Evolutionary conservation across 2,888 invertebrate genomes (phyloP).

Genomic region (Ommatoiulus sabulosus): DNA sequence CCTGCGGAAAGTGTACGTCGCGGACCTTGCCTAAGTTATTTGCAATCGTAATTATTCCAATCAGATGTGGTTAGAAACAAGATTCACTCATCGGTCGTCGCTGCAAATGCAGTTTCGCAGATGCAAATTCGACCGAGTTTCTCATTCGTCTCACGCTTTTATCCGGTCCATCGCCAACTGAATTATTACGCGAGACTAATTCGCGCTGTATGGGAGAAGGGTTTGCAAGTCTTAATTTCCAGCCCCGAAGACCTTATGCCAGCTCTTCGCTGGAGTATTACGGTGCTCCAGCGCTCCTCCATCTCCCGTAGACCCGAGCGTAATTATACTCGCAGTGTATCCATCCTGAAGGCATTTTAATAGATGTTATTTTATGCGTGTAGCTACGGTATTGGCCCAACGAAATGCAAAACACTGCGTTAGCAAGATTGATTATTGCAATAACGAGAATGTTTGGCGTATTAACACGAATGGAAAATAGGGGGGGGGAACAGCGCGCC

Average conservation of each 20-base stretch:
- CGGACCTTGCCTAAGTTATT: too few relatives aligned
- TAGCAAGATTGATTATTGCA: constrained; percentile 44
- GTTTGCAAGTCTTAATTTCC: background rate
- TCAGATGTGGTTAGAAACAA: too few relatives aligned
- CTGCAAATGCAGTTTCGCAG: too few relatives aligned
- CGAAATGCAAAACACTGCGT: constrained; percentile 22
- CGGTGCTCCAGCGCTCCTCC: background rate
- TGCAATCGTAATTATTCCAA: too few relatives aligned
- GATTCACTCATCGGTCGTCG: too few relatives aligned
- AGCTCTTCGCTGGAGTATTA: background rate
- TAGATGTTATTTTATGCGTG: background rate
- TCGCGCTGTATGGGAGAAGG: background rate
- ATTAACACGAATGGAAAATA: constrained; percentile 32
- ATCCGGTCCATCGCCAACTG: constrained; percentile 37
- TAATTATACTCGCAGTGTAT: constrained; percentile 11
- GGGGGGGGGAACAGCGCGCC: background rate
- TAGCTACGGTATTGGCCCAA: background rate
- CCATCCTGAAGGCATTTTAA: constrained; percentile 45
- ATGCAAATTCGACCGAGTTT: too few relatives aligned
- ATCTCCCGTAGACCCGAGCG: background rate
- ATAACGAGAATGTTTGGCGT: constrained; percentile 47
- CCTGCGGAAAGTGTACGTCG: too few relatives aligned
- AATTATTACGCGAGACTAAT: constrained; percentile 13
- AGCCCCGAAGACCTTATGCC: background rate
- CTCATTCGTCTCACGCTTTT: constrained; percentile 28